These are phyloP conservation scores for Myotis planiceps DNA, from an alignment of 2,797 vertebrate species.

Conservation along the genomic window DNA sequence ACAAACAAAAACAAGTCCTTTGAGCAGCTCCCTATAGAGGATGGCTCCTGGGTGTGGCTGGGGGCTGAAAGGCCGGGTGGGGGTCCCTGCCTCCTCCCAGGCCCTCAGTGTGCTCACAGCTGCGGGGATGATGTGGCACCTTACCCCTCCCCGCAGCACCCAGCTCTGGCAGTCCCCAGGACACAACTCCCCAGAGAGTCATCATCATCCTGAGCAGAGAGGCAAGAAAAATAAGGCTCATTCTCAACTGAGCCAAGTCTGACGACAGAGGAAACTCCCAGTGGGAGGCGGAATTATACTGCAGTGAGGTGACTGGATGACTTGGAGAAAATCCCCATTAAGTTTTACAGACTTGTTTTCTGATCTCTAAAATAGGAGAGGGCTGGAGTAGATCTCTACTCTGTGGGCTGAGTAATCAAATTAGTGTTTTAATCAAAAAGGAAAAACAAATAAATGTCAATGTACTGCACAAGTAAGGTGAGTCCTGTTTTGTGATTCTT, in stretches of 20 bases:
- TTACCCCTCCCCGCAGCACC: neutral
- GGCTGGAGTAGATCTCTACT: neutral
- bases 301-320: neutral
- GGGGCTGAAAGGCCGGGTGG: neutral
- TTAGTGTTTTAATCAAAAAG: neutral
- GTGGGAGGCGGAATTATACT: neutral
- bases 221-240: constrained; percentile 26
- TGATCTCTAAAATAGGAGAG: neutral
- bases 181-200: neutral
- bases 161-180: neutral
- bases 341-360: neutral
- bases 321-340: neutral
- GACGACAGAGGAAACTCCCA: constrained; percentile 8
- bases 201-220: neutral
- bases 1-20: neutral
- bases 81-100: neutral
- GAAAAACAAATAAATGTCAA: neutral
- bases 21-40: neutral
- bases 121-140: constrained; percentile 39
- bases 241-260: neutral
- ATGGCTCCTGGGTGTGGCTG: neutral
- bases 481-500: neutral
- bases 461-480: neutral
- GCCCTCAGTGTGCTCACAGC: constrained; percentile 68
- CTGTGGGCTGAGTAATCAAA: neutral